These are phyloP conservation scores for Urocynchramus pylzowi DNA, from an alignment of 2,113 vertebrate species.

Conservation along the genomic window DNA sequence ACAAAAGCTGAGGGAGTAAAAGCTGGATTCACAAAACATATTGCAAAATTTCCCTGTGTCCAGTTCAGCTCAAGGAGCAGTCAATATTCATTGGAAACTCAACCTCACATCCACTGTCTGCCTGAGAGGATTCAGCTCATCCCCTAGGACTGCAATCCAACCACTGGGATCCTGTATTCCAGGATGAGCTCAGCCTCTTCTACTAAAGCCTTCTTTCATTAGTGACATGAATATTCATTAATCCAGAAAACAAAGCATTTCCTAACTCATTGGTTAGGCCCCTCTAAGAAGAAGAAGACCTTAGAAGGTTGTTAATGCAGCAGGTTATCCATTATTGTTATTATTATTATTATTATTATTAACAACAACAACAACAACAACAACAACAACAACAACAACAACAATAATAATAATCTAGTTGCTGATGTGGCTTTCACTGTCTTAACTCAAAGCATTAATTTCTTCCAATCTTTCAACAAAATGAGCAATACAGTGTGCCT, in stretches of 20 bases:
- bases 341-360: too few species aligned
- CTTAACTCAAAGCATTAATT: background rate
- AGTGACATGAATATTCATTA: background rate
- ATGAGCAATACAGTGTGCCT: background rate
- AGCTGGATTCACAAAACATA: background rate
- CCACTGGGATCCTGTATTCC: fast-evolving
- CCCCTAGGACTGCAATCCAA: background rate
- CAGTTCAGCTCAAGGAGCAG: background rate
- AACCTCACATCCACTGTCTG: background rate
- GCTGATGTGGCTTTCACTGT: background rate
- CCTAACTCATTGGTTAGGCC: background rate
- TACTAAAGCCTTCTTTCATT: background rate
- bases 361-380: too few species aligned
- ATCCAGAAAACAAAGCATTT: background rate
- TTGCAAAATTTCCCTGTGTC: background rate
- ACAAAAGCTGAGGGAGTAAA: background rate
- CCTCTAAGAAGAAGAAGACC: background rate
- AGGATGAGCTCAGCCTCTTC: background rate
- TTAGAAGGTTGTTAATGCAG: background rate
- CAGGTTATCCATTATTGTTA: background rate
- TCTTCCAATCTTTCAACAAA: background rate
- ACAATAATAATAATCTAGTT: background rate
- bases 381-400: too few species aligned
- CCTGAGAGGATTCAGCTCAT: background rate
- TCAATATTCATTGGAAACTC: background rate